Conservation (phyloP, 2,888 invertebrate genomes). For the Lydus trimaculatus region DNA sequence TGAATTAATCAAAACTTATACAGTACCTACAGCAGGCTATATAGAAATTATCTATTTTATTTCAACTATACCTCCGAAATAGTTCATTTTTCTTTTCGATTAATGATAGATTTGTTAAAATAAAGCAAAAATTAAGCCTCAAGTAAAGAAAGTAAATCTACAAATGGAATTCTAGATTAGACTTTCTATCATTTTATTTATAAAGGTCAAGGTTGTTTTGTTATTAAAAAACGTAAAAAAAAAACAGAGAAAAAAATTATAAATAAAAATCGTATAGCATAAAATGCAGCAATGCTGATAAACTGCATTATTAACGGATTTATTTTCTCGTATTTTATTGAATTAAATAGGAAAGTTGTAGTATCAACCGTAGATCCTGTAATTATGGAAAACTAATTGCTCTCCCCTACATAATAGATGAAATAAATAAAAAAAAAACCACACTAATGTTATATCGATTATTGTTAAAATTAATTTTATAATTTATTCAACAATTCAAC, state of each 20-base stretch:
- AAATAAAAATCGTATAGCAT: background rate
- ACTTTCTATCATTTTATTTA: background rate
- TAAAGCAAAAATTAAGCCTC: too few relatives aligned
- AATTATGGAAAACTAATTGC: slow-evolving; percentile 18
- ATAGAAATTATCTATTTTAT: too few relatives aligned
- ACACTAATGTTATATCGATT: background rate
- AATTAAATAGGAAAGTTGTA: slow-evolving; percentile 33
- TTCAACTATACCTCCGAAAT: too few relatives aligned
- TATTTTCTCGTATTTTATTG: slow-evolving; percentile 24
- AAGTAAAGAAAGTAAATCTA: background rate
- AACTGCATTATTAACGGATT: background rate
- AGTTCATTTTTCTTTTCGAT: too few relatives aligned
- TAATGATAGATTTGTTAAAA: too few relatives aligned
- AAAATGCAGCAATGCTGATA: background rate
- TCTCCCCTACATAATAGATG: background rate
- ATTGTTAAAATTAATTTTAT: background rate
- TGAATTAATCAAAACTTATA: background rate
- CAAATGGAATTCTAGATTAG: background rate
- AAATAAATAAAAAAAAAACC: background rate
- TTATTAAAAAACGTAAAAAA: too few relatives aligned
- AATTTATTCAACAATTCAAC: background rate
- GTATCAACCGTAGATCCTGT: slow-evolving; percentile 41
- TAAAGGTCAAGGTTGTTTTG: background rate
- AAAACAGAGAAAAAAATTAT: too few relatives aligned
- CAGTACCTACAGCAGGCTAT: too few relatives aligned